phyloP scores from a whole-genome alignment of 2,797 vertebrate genomes.

The Merluccius polli region DNA sequence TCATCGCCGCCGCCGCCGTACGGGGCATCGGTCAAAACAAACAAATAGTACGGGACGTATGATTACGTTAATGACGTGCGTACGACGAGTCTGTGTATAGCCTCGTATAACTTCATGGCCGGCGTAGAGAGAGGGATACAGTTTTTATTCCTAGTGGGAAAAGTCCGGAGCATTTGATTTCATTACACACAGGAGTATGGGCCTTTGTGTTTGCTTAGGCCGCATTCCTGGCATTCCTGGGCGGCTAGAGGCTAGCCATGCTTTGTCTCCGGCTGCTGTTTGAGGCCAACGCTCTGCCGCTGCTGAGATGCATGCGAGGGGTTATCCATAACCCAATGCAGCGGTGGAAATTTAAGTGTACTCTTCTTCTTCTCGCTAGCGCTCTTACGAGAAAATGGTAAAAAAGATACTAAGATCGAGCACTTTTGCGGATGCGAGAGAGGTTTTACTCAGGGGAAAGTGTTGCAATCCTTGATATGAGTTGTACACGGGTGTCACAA shows the following conservation, averaged over 20 bases:
- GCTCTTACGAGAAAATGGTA: too few relatives aligned
- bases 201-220: constrained; percentile 75
- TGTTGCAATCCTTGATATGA: too few relatives aligned
- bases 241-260: constrained; percentile 54
- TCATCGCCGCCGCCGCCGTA: too few relatives aligned
- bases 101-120: background rate
- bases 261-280: constrained; percentile 52
- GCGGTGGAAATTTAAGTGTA: background rate
- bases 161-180: constrained; percentile 61
- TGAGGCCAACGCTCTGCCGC: constrained; percentile 46
- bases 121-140: constrained; percentile 32
- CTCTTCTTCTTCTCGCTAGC: background rate
- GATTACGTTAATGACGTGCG: background rate
- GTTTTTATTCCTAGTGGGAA: constrained; percentile 30
- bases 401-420: too few relatives aligned
- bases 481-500: background rate
- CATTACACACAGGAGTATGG: constrained; percentile 63
- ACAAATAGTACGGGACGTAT: background rate
- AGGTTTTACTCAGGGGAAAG: background rate
- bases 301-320: constrained; percentile 24
- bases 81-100: background rate
- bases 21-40: background rate
- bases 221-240: constrained; percentile 76
- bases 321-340: constrained; percentile 7
- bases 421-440: background rate